Percentiles rank a stretch among this genome's conserved stretches.
Evolutionary conservation across 2,888 invertebrate species (phyloP).

Genomic region (Meganola albula): DNA sequence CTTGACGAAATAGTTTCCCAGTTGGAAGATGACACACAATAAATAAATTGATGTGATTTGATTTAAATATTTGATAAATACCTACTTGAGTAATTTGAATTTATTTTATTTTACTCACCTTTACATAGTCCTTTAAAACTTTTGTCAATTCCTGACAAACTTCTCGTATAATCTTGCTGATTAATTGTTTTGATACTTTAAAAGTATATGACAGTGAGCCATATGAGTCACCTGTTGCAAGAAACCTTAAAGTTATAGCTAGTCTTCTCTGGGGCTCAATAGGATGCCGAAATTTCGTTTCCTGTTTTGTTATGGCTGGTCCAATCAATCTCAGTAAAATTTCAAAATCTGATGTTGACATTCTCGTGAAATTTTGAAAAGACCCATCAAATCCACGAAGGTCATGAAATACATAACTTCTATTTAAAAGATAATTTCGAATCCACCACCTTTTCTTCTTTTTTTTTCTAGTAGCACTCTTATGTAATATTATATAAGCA

Average conservation of each 20-base stretch:
- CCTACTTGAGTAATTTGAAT: slow-evolving; percentile 1
- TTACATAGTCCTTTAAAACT: slow-evolving; percentile 13
- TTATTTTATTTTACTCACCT: slow-evolving; percentile 14
- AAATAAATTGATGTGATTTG: slow-evolving; percentile 8
- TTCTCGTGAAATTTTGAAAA: slow-evolving; percentile 8
- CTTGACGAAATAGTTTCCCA: slow-evolving; percentile 10
- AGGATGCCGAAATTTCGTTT: slow-evolving; percentile 16
- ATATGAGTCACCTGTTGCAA: slow-evolving; percentile 28
- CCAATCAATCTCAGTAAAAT: slow-evolving; percentile 8
- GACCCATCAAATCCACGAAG: slow-evolving; percentile 17
- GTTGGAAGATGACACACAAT: slow-evolving; percentile 10
- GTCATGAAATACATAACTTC: slow-evolving; percentile 17
- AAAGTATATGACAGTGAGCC: slow-evolving; percentile 3
- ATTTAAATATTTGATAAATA: slow-evolving; percentile 15
- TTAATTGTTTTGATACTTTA: slow-evolving; percentile 19
- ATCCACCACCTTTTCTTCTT: slow-evolving; percentile 19
- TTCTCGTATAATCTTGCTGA: slow-evolving; percentile 18
- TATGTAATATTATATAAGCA: slow-evolving; percentile 3
- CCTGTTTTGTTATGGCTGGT: slow-evolving; percentile 10
- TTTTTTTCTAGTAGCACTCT: background rate
- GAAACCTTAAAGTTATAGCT: slow-evolving; percentile 17
- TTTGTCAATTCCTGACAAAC: slow-evolving; percentile 12
- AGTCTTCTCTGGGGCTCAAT: slow-evolving; percentile 9
- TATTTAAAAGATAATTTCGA: slow-evolving; percentile 19
- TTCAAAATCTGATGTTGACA: slow-evolving; percentile 4